Evolutionary conservation across 2,888 invertebrate species (phyloP), one percentile per base, ranked within the genome.

Genomic region (Limenitis arthemis): DNA sequence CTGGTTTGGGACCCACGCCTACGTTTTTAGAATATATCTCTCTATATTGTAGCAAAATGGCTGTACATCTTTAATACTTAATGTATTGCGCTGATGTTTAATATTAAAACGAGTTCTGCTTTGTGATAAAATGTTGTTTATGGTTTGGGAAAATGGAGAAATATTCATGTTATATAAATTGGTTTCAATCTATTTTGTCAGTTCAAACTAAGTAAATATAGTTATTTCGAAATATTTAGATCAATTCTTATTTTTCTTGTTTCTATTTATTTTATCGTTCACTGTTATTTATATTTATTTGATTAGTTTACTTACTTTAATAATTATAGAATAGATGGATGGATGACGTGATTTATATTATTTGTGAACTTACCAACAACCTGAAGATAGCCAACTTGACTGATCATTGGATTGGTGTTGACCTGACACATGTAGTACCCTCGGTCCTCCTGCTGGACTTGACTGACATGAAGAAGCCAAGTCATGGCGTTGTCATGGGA

Each of bases 401-500:
- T 96, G 73, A 96, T 96, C 96, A 96, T 96, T 0, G 97, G 97
- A 77, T 94, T 94, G 44, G 96, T 96, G 81, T 97, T 97, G 64
- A 90, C 90, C 84, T 95, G 94, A 79, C 94, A 95, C 93, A 94
- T 94, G 83, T 94, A 94, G 84, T 94, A 95, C 37, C 96, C 96
- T 37, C 96, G 88, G 81, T 97, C 96, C 69, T 95, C 94, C 72
- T 94, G 94, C 79, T 96, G 96, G 49, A 96, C 96, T 70, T 94
- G 94, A 74, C 91, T 94, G 65, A 97, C 95, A 79, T 96, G 95
- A 55, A 97, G 88, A 58, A 94, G 83, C 96, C 96, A 96, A 44
- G 95, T 96, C 88, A 94, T 95, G 59, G 95, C 94, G 77, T 95
- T 96, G 81, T 96, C 95, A 75, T 95, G 94, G 5, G 95, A 93